phyloP scores from a whole-genome alignment of 2,888 invertebrate genomes.

The Hedychridium roseum region DNA sequence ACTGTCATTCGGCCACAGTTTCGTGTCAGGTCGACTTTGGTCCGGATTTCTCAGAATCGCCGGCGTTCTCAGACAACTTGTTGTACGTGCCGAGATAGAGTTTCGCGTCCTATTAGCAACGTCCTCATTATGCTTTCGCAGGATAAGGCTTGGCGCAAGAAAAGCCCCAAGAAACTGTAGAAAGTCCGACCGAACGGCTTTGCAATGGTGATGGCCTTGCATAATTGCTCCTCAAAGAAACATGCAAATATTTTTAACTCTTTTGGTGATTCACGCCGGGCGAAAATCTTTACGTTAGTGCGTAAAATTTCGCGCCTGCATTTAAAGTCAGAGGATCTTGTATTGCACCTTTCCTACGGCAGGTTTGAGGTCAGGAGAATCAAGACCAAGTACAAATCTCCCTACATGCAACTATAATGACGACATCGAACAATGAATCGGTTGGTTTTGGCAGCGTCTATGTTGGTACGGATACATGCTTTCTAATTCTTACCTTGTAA shows the following conservation, averaged over 20 bases:
- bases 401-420: too few relatives aligned
- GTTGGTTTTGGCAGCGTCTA: conserved; percentile 11
- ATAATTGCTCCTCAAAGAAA: too few relatives aligned
- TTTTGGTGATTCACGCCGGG: too few relatives aligned
- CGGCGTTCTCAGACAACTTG: conserved; percentile 48
- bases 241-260: too few relatives aligned
- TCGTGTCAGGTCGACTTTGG: neutral
- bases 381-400: too few relatives aligned
- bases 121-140: conserved; percentile 29
- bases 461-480: conserved; percentile 32
- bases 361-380: too few relatives aligned
- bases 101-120: conserved; percentile 28
- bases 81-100: conserved; percentile 26
- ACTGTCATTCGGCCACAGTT: conserved; percentile 12
- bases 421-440: conserved; percentile 7
- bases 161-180: conserved; percentile 26
- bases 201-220: too few relatives aligned
- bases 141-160: conserved; percentile 16
- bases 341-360: too few relatives aligned
- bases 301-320: too few relatives aligned
- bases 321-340: too few relatives aligned
- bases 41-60: conserved; percentile 31
- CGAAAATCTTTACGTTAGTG: too few relatives aligned
- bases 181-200: conserved; percentile 25
- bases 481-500: conserved; percentile 38